Base-by-base conservation (phyloP, 2,113 vertebrate species). In the Petrocephalus microphthalmus region DNA sequence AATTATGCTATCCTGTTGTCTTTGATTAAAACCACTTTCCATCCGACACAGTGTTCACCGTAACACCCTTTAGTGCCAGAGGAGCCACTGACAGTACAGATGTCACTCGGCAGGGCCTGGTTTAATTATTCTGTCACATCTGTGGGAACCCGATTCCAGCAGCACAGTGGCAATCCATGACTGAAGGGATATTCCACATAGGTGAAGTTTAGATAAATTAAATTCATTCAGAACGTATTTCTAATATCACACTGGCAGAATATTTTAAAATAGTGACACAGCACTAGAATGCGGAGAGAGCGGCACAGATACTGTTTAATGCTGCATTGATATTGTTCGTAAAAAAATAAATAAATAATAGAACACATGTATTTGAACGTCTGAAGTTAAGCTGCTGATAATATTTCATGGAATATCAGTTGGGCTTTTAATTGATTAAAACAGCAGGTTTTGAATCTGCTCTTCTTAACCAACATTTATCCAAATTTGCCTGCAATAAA, bases 71-170 rank as follows among this genome's bases (percentile, higher is more conserved):
- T 47, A 17, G 45, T 0, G 45, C 45, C 56, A 71, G 45, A 19
- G 11, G 57, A 45, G 56, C 45, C n/a, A 29, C 60, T 71, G 86
- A 52, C 37, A 47, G 57, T 52, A 42, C 57, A 71, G 57, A 87
- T 71, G 57, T 87, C 57, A 49, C 42, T 64, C 86, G 11, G 22
- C 42, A 25, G 20, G 42, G 56, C 22, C 60, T 3, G 7, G 37
- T 47, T 71, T 49, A 87, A 67, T 64, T 87, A 64, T 87, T 67
- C 86, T 47, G 22, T 87, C 56, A 67, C 56, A 87, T 49, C 57
- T 87, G 45, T 87, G 86, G 22, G 57, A 45, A 45, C n/a, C 42
- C 7, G 11, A 47, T 51, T 87, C 20, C 60, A 51, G 22, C 45
- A 67, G 45, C 37, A 67, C 86, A n/a, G 57, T 25, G 11, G 42